Percentiles rank a stretch among this genome's conserved stretches.
Evolutionary conservation across 2,113 vertebrate genomes (phyloP).

Genomic region (Pampusana beccarii): DNA sequence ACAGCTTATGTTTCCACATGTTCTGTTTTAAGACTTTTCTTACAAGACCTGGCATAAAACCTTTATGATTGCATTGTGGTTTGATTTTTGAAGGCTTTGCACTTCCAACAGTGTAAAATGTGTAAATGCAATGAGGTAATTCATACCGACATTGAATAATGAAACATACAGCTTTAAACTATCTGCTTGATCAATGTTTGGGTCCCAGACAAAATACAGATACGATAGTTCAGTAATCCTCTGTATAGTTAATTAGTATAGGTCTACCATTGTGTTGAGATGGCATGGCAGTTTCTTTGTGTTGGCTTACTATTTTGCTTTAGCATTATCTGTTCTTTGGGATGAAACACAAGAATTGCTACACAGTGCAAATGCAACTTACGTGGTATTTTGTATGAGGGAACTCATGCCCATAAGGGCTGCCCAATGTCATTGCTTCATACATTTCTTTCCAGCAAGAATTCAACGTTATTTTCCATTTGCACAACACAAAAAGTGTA

Average conservation of each 20-base stretch:
- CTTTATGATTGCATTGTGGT: neutral
- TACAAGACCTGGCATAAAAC: neutral
- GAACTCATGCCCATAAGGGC: neutral
- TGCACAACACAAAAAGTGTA: neutral
- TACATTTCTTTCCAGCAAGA: neutral
- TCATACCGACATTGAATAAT: neutral
- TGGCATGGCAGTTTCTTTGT: neutral
- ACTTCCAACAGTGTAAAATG: neutral
- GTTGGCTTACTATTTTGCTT: neutral
- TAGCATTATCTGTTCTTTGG: neutral
- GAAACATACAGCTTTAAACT: neutral
- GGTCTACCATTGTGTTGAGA: neutral
- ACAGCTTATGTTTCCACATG: neutral
- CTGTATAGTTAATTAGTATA: neutral
- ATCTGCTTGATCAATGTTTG: neutral
- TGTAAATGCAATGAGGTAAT: neutral
- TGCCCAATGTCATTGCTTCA: neutral
- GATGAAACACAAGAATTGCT: neutral
- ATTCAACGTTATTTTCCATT: neutral
- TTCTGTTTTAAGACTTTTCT: neutral
- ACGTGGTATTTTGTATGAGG: rapidly evolving
- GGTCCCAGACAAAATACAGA: neutral
- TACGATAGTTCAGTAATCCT: neutral
- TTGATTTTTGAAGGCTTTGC: neutral
- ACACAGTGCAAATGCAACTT: neutral